phyloP scores from a whole-genome alignment of 2,797 vertebrate genomes.

The Gymnothorax reevesii region DNA sequence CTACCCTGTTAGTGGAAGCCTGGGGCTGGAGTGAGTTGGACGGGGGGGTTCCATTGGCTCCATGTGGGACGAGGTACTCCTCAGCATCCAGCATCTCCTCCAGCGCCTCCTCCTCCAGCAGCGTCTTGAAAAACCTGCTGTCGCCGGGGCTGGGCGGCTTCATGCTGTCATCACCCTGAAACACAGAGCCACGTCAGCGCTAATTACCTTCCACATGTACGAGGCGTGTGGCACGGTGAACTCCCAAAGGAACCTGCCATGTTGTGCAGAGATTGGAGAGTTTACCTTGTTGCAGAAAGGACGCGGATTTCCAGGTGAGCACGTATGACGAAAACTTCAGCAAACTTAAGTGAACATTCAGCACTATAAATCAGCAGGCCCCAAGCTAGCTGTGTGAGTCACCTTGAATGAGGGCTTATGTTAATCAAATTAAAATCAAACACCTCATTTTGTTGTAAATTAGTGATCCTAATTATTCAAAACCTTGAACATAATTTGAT shows the following conservation, averaged over 20 bases:
- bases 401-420: neutral
- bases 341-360: neutral
- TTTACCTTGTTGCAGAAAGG: neutral
- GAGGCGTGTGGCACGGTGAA: neutral
- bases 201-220: neutral
- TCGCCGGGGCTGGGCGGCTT: conserved; percentile 95
- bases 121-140: conserved; percentile 97
- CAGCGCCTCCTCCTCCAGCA: conserved; percentile 91
- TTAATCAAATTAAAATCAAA: neutral
- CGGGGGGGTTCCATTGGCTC: conserved; percentile 88
- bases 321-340: neutral
- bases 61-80: conserved; percentile 94
- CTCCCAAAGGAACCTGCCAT: neutral
- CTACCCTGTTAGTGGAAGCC: conserved; percentile 93
- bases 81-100: conserved; percentile 99
- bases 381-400: neutral
- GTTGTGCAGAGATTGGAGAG: neutral
- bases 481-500: neutral
- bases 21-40: conserved; percentile 88
- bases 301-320: neutral
- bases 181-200: neutral
- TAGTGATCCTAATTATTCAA: neutral
- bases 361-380: neutral
- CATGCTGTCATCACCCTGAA: conserved; percentile 93
- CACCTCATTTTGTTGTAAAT: neutral